phyloP scores from a whole-genome alignment of 2,888 invertebrate genomes.

The Cryptocephalus primarius region DNA sequence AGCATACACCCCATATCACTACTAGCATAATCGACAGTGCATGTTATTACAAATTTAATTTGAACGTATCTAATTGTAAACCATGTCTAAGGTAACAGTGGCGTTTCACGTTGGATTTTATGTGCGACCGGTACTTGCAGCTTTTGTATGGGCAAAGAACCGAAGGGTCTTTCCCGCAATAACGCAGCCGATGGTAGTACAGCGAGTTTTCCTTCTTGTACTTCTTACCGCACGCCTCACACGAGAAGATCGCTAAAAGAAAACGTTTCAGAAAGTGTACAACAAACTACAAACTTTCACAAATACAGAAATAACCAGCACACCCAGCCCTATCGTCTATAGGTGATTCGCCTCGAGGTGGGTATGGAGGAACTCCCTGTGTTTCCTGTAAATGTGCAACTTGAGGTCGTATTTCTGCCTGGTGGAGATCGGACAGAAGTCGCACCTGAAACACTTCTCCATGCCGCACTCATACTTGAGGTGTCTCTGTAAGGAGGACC shows the following conservation, averaged over 20 bases:
- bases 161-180: constrained; percentile 12
- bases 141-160: constrained; percentile 61
- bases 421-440: constrained; percentile 4
- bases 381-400: constrained; percentile 9
- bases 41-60: too few species aligned
- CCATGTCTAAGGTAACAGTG: constrained; percentile 34
- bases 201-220: neutral
- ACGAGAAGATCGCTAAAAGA: neutral
- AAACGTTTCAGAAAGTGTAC: neutral
- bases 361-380: neutral
- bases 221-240: too few species aligned
- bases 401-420: constrained; percentile 10
- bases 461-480: constrained; percentile 8
- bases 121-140: constrained; percentile 70
- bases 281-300: neutral
- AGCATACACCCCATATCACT: too few species aligned
- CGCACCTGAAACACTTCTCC: constrained; percentile 4
- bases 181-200: constrained; percentile 13
- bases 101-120: constrained; percentile 69
- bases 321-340: too few species aligned
- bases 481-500: constrained; percentile 2
- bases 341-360: neutral
- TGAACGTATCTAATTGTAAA: too few species aligned
- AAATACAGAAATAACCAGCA: too few species aligned
- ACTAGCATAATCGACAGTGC: too few species aligned